Evolutionary conservation across 2,797 vertebrate species (phyloP).

Genomic region (Loriculus beryllinus): DNA sequence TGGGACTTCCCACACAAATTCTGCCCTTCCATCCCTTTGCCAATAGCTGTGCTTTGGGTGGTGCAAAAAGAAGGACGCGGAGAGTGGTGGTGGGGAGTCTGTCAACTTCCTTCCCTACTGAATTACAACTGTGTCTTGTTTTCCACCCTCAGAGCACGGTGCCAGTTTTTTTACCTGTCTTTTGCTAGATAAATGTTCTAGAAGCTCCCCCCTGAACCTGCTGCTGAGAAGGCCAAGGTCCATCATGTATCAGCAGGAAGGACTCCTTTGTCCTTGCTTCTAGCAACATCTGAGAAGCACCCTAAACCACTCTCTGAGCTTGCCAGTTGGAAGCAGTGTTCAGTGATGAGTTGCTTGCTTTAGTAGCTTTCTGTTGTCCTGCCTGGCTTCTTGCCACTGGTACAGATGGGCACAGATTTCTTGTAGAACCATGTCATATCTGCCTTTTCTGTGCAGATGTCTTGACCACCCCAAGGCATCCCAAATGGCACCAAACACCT

Average conservation of each 20-base stretch:
- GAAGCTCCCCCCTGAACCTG: background rate
- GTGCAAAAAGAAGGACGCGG: background rate
- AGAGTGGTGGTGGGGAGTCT: background rate
- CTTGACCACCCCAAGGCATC: background rate
- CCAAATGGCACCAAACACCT: constrained; percentile 21
- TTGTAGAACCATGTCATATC: background rate
- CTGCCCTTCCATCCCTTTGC: background rate
- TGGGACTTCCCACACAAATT: background rate
- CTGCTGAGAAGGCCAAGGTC: background rate
- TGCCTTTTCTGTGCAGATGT: constrained; percentile 16
- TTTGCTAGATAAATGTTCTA: background rate
- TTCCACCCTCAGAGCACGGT: background rate
- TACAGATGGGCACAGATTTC: constrained; percentile 29
- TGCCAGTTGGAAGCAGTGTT: background rate
- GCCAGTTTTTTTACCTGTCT: background rate
- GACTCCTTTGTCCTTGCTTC: background rate
- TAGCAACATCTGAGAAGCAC: background rate
- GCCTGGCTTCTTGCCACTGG: constrained; percentile 18
- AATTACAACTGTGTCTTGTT: background rate
- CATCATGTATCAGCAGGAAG: background rate
- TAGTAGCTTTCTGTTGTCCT: background rate
- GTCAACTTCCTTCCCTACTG: background rate
- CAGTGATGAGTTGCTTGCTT: background rate
- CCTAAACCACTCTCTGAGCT: background rate
- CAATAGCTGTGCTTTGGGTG: background rate